These are phyloP conservation scores for Drosophila bunnanda DNA, from an alignment of 2,888 invertebrate genomes.

Conservation along the genomic window DNA sequence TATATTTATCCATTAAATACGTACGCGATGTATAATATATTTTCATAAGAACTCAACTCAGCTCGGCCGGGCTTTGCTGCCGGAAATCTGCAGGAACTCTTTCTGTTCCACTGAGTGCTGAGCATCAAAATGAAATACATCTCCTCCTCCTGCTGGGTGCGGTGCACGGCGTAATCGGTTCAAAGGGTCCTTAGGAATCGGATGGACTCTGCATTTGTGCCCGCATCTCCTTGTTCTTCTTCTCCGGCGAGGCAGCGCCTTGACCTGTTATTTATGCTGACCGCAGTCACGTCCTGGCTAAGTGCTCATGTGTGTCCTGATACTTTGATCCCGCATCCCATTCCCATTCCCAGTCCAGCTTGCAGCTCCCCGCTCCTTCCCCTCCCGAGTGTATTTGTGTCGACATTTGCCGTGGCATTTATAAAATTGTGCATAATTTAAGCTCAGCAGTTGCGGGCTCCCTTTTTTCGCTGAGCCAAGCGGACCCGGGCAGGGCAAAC, in stretches of 20 bases:
- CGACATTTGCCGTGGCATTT: conserved; percentile 52
- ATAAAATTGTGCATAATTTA: conserved; percentile 63
- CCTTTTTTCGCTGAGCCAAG: conserved; percentile 26
- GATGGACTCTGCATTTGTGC: conserved; percentile 3
- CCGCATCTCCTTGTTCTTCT: conserved; percentile 18
- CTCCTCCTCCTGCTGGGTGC: too few relatives aligned
- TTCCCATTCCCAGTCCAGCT: not conserved
- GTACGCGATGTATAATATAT: too few relatives aligned
- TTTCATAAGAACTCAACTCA: too few relatives aligned
- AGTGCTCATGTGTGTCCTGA: conserved; percentile 48
- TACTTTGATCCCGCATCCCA: conserved; percentile 7
- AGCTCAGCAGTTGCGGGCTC: conserved; percentile 47
- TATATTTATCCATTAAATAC: not conserved
- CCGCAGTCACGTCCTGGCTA: conserved; percentile 51
- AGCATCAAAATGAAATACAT: not conserved
- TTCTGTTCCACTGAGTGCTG: not conserved
- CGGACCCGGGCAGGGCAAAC: conserved; percentile 14
- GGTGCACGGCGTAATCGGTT: conserved; percentile 17
- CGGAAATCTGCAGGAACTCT: too few relatives aligned
- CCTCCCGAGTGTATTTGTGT: conserved; percentile 21
- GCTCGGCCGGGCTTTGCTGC: not conserved
- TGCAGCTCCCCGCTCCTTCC: not conserved
- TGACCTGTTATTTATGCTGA: conserved; percentile 49
- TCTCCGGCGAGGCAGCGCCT: conserved; percentile 18
- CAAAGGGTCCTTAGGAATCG: conserved; percentile 14